Conservation (phyloP, 2,797 vertebrate species). For the Rallus crepitans region DNA sequence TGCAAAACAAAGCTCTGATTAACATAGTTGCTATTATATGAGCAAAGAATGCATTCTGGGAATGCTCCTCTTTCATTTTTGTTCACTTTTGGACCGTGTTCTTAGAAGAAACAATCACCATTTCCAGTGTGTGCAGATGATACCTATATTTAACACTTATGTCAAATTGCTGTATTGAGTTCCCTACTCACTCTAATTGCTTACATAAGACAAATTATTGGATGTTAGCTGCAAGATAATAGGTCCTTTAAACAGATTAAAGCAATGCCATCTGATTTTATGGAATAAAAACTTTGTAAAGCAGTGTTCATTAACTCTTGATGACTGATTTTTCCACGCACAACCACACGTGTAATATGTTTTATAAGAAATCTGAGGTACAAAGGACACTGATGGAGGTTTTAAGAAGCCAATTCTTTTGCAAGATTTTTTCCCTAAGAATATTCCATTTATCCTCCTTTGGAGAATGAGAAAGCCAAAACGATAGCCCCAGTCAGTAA, state of each 20-base stretch:
- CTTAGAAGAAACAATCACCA: background rate
- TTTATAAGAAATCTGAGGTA: background rate
- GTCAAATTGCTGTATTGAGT: background rate
- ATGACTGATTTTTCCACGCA: background rate
- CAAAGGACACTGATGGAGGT: background rate
- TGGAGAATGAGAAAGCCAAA: background rate
- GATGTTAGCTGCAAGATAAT: background rate
- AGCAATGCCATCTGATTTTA: background rate
- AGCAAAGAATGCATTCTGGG: conserved; percentile 24
- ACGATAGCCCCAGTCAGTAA: background rate
- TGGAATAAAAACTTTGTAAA: conserved; percentile 1
- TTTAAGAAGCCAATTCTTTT: background rate
- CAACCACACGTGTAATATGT: background rate
- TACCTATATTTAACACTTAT: conserved; percentile 43
- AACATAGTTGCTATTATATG: background rate
- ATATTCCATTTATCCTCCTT: background rate
- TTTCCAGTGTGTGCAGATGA: background rate
- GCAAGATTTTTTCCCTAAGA: background rate
- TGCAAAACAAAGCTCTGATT: conserved; percentile 27
- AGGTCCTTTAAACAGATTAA: background rate
- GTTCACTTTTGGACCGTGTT: background rate
- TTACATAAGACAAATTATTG: background rate
- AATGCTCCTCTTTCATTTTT: conserved; percentile 3
- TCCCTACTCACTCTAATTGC: background rate
- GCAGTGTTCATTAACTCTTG: background rate